Evolutionary conservation across 2,797 vertebrate genomes (phyloP), one percentile per base, ranked within the genome.

Genomic region (Aphelocoma californica): DNA sequence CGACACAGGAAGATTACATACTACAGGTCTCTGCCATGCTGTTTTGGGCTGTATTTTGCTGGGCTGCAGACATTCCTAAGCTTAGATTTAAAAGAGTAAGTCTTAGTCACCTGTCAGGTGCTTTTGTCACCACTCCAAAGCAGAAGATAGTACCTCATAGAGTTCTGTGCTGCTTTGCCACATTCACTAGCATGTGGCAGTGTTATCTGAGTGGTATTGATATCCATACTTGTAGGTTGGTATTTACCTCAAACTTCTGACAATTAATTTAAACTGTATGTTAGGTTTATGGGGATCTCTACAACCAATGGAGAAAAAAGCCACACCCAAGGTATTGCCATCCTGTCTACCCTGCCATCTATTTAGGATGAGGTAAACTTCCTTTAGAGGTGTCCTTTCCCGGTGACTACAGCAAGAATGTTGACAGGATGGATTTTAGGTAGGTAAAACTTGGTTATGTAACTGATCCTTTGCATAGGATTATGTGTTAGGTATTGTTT

Each of bases 281-380:
- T 65, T 65, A 61, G 40, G 10, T 57, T 81, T 21, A 17, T 48
- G 65, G 36, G 8, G 13, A 34, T 25, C 28, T 57, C 61, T 66
- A n/a, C 6, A 51, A n/a, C 10, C 28, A 62, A 29, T 0, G 0
- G 54, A 6, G 12, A 26, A 32, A 53, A 18, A 69, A 19, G 9
- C 28, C 47, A 34, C 38, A 38, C 4, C 3, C 26, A 26, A 16
- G 40, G 38, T 25, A 38, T 28, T 87, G 47, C 34, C n/a, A 53
- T 73, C 51, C 29, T 70, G 14, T 47, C 56, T 61, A 16, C 32
- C 7, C 12, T 65, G 31, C 6, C 29, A 48, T 31, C 17, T 80
- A 10, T 28, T 72, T 29, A 70, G 38, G 15, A 81, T 48, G 10
- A 34, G 29, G 25, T 65, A 34, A 36, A 56, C 65, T 69, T 44